These are phyloP conservation scores for Oikopleura albicans DNA, from an alignment of 23 tunicate species.

Conservation along the genomic window DNA sequence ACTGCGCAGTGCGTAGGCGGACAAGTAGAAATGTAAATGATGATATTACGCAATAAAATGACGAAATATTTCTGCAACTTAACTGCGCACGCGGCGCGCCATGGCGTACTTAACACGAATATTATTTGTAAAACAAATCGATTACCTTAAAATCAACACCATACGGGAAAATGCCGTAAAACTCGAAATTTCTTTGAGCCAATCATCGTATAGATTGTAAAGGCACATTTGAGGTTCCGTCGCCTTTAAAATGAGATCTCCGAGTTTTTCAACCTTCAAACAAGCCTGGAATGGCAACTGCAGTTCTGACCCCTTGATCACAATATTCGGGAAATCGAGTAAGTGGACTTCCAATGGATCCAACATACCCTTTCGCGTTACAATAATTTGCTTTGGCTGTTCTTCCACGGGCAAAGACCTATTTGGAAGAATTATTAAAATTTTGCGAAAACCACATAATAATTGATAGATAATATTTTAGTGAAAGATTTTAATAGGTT, in stretches of 20 bases:
- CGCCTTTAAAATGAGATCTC: constrained; percentile 91
- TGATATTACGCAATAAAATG: too few relatives aligned
- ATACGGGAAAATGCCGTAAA: constrained; percentile 98
- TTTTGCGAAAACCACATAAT: background rate
- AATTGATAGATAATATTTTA: background rate
- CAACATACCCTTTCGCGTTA: constrained; percentile 97
- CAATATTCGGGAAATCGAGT: constrained; percentile 97
- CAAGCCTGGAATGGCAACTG: constrained; percentile 99
- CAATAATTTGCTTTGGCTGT: constrained; percentile 98
- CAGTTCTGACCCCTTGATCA: constrained; percentile 89
- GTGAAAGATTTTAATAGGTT: background rate
- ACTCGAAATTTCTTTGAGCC: constrained; percentile 95
- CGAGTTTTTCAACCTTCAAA: constrained; percentile 92
- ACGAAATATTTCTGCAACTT: too few relatives aligned
- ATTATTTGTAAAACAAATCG: background rate
- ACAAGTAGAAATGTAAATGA: too few relatives aligned
- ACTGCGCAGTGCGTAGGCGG: too few relatives aligned
- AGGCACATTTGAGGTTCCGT: constrained; percentile 99
- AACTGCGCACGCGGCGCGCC: too few relatives aligned
- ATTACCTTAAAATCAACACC: constrained; percentile 53
- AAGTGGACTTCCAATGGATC: constrained; percentile 99
- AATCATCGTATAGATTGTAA: constrained; percentile 99
- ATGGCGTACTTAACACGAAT: too few relatives aligned
- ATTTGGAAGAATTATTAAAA: background rate
- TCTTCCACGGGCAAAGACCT: constrained; percentile 96